These are phyloP conservation scores for Caerostris extrusa DNA, from an alignment of 1,140 invertebrate genomes.

Conservation along the genomic window DNA sequence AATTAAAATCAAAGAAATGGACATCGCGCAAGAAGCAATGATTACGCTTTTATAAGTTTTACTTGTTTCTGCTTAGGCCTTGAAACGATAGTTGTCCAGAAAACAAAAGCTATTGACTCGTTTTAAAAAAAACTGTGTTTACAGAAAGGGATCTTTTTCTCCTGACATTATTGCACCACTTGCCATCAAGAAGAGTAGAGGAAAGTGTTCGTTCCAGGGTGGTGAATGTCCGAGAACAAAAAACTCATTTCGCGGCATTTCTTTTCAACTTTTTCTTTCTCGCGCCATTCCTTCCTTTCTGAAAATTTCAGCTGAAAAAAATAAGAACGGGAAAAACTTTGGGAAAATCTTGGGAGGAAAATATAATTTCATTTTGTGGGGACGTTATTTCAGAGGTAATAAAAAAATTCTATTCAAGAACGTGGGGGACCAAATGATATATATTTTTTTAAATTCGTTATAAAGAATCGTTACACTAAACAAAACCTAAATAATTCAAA, in stretches of 20 bases:
- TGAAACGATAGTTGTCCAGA: no score
- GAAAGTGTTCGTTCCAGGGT: neutral
- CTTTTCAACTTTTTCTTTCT: neutral
- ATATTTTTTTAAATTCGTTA: no score
- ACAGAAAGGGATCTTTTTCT: neutral
- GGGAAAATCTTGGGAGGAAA: neutral
- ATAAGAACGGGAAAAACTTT: no score
- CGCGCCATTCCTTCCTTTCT: neutral
- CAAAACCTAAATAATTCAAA: no score
- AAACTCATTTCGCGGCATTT: slow-evolving; percentile 45
- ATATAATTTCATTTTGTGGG: neutral
- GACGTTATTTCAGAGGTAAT: neutral
- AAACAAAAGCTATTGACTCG: neutral
- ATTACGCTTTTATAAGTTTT: no score
- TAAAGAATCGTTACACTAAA: no score
- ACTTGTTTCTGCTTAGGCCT: no score
- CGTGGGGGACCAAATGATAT: no score
- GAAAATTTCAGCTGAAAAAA: neutral
- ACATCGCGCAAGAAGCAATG: no score
- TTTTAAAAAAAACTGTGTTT: neutral
- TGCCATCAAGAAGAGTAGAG: neutral
- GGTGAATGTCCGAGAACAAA: slow-evolving; percentile 23
- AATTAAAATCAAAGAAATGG: no score
- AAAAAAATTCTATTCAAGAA: neutral
- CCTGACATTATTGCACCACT: neutral